phyloP scores from a whole-genome alignment of 1,140 invertebrate genomes.

The Heliconius nattereri region DNA sequence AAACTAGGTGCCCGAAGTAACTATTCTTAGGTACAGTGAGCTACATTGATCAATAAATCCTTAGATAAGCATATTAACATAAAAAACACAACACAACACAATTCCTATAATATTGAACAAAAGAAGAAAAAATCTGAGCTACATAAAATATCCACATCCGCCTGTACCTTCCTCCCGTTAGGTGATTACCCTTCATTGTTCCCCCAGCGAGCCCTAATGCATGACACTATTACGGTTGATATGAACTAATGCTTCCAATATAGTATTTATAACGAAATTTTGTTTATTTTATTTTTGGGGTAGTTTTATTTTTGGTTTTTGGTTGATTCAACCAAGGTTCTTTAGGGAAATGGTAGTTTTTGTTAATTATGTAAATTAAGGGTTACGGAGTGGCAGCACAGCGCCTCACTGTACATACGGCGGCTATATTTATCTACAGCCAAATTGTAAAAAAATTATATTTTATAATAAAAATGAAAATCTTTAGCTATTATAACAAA shows the following conservation, averaged over 20 bases:
- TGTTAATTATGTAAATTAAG: not conserved
- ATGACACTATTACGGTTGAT: conserved; percentile 71
- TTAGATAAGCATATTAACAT: no score
- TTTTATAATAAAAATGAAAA: no score
- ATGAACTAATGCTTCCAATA: conserved; percentile 65
- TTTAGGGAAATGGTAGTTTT: not conserved
- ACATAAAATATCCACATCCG: conserved; percentile 23
- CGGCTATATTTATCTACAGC: no score
- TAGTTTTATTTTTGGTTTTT: not conserved
- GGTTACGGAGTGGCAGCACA: not conserved
- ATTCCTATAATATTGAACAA: no score
- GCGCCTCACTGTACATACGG: no score
- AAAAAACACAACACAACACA: no score
- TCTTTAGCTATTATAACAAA: no score
- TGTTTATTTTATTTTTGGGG: not conserved
- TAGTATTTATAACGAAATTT: conserved; percentile 45
- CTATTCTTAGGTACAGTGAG: no score
- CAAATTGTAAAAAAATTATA: no score
- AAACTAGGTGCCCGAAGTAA: no score
- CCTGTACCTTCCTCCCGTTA: conserved; percentile 54
- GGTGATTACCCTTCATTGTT: conserved; percentile 73
- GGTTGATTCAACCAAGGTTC: not conserved
- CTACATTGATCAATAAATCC: no score
- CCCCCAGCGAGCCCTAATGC: conserved; percentile 65
- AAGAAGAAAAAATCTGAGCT: no score